These are phyloP conservation scores for Thunnus thynnus DNA, from an alignment of 2,113 vertebrate species.

Conservation along the genomic window DNA sequence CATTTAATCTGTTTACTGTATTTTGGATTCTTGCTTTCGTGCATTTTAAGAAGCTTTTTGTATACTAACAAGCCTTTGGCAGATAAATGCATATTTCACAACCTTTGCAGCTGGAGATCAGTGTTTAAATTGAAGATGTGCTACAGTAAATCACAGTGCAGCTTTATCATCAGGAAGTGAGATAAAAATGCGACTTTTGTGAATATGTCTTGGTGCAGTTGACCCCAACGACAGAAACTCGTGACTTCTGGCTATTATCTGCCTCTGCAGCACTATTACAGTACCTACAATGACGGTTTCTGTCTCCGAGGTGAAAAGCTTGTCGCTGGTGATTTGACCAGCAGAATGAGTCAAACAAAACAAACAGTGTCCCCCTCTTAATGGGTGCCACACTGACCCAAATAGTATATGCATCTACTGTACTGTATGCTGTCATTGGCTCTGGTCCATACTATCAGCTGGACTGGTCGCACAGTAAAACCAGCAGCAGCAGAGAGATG, in stretches of 20 bases:
- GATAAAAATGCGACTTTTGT: not conserved
- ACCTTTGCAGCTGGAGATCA: not conserved
- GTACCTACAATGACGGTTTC: slow-evolving; percentile 57
- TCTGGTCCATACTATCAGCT: slow-evolving; percentile 6
- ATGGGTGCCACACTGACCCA: slow-evolving; percentile 43
- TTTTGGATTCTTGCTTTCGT: not conserved
- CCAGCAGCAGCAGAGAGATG: not conserved
- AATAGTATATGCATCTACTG: slow-evolving; percentile 25
- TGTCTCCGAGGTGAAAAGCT: slow-evolving; percentile 56
- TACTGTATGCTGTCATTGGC: slow-evolving; percentile 11
- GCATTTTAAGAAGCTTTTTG: not conserved
- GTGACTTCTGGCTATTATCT: slow-evolving; percentile 43
- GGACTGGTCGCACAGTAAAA: slow-evolving; percentile 8
- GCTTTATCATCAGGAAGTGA: not conserved
- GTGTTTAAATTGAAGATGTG: not conserved
- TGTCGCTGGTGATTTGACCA: slow-evolving; percentile 27
- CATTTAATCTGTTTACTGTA: not conserved
- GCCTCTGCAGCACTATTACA: slow-evolving; percentile 16
- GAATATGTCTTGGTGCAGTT: slow-evolving; percentile 12
- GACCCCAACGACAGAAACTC: slow-evolving; percentile 1
- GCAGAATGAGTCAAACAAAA: slow-evolving; percentile 53
- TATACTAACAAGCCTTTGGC: not conserved
- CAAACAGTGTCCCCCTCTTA: slow-evolving; percentile 37
- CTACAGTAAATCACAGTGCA: not conserved
- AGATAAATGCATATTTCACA: not conserved